Percentiles rank a stretch among this genome's conserved stretches.
These are phyloP conservation scores for Sparidentex hasta DNA, from an alignment of 2,797 vertebrate genomes.

Conservation along the genomic window DNA sequence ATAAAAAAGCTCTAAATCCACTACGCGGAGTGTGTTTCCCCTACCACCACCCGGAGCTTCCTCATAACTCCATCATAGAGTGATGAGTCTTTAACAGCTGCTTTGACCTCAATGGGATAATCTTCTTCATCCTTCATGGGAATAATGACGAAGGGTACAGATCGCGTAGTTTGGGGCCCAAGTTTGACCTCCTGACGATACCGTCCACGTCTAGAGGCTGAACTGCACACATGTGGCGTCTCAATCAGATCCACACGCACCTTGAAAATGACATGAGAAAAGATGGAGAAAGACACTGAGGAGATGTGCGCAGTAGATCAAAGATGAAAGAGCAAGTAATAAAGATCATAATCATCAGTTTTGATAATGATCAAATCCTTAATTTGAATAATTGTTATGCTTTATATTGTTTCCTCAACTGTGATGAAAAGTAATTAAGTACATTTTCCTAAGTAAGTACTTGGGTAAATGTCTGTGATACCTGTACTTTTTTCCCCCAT, in stretches of 20 bases:
- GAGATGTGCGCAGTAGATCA: fast-evolving
- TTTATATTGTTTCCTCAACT: too few species aligned
- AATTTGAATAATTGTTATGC: not conserved
- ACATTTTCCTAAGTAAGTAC: too few species aligned
- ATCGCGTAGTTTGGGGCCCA: conserved; percentile 59
- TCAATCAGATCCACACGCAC: conserved; percentile 87
- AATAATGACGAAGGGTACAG: conserved; percentile 88
- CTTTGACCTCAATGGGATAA: conserved; percentile 87
- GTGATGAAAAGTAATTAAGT: too few species aligned
- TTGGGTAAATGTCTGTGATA: too few species aligned
- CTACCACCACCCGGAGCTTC: conserved; percentile 90
- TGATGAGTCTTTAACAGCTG: conserved; percentile 68
- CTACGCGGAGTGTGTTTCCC: conserved; percentile 46
- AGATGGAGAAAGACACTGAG: not conserved
- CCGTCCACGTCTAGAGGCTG: conserved; percentile 84
- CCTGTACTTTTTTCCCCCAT: too few species aligned
- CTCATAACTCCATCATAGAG: conserved; percentile 86
- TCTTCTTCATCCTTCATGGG: conserved; percentile 83
- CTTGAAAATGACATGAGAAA: conserved; percentile 63
- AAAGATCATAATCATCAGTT: not conserved
- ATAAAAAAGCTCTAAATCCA: not conserved
- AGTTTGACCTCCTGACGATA: conserved; percentile 77
- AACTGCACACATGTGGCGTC: conserved; percentile 86
- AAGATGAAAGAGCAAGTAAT: not conserved
- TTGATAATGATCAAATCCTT: too few species aligned